A percentile compares a stretch with the other conserved stretches of the same genome.
Evolutionary conservation across 1,140 invertebrate species (phyloP).

Genomic region (Cardiocondyla obscurior): DNA sequence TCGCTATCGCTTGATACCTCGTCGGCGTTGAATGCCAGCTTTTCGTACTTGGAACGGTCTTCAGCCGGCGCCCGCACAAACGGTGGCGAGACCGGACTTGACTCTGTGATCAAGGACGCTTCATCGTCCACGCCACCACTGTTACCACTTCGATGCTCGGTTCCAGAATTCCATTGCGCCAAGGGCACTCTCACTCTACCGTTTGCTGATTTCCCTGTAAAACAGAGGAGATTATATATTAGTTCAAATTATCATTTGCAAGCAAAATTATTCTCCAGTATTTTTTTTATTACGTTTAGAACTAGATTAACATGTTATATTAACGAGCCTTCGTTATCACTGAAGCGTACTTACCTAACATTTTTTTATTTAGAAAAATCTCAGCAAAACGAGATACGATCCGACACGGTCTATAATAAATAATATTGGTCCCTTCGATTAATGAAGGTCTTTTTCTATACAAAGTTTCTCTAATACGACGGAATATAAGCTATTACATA

Average conservation of each 20-base stretch:
- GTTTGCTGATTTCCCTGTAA: constrained; percentile 72
- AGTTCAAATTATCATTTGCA: not conserved
- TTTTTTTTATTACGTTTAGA: not conserved
- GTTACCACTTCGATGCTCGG: not conserved
- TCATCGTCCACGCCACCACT: constrained; percentile 73
- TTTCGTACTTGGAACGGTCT: constrained; percentile 92
- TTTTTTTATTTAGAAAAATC: constrained; percentile 7
- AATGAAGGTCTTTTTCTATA: not conserved
- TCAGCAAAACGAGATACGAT: not conserved
- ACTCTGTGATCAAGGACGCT: constrained; percentile 73
- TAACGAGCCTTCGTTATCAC: constrained; percentile 12
- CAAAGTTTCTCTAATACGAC: not conserved
- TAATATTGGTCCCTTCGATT: not conserved
- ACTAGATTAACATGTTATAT: not conserved
- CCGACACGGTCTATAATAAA: not conserved
- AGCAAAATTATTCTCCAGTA: not conserved
- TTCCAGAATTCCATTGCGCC: constrained; percentile 74
- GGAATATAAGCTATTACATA: not conserved
- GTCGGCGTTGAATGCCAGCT: constrained; percentile 86
- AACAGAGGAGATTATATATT: constrained; percentile 59
- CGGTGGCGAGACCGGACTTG: constrained; percentile 81
- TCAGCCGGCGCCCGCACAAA: constrained; percentile 88
- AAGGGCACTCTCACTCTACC: constrained; percentile 62
- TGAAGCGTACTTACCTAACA: constrained; percentile 48
- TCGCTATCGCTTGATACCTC: constrained; percentile 86